Percentiles rank a stretch among this genome's conserved stretches.
Conservation (phyloP, 2,113 vertebrate genomes). For the Oncorhynchus tshawytscha region DNA sequence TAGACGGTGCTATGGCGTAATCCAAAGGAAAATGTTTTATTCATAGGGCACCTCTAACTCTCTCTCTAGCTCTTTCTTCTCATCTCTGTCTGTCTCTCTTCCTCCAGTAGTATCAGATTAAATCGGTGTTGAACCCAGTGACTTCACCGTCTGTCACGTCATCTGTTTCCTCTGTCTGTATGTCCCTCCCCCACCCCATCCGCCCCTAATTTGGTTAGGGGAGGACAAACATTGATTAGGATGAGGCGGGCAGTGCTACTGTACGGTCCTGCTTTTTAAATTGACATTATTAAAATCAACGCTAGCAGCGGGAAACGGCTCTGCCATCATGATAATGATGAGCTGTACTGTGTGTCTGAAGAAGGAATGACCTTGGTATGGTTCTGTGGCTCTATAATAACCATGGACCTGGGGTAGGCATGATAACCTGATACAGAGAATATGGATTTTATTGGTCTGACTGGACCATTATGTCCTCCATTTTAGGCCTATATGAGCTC, state of each 20-base stretch:
- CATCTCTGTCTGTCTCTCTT: not conserved
- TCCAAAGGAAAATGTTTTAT: not conserved
- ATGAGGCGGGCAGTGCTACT: constrained; percentile 14
- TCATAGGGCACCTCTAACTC: constrained; percentile 12
- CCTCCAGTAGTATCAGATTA: constrained; percentile 27
- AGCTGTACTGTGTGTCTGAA: constrained; percentile 10
- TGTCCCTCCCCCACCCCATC: constrained; percentile 52
- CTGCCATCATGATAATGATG: constrained; percentile 19
- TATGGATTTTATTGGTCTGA: not conserved
- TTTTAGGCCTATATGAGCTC: constrained; percentile 36
- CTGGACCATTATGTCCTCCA: constrained; percentile 26
- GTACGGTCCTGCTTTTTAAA: constrained; percentile 7
- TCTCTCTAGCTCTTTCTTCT: no score
- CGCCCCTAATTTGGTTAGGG: constrained; percentile 57
- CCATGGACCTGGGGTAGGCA: not conserved
- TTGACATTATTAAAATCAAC: constrained; percentile 39
- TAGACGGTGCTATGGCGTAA: not conserved
- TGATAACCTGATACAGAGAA: not conserved
- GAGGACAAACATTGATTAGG: constrained; percentile 55
- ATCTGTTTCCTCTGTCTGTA: constrained; percentile 62
- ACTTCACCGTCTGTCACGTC: constrained; percentile 62
- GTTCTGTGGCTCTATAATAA: constrained; percentile 5
- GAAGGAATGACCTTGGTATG: constrained; percentile 16
- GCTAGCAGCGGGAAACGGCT: not conserved
- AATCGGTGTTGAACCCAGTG: constrained; percentile 43